A percentile compares a stretch with the other conserved stretches of the same genome.
These are phyloP conservation scores for Pandemis corylana DNA, from an alignment of 2,888 invertebrate species.

Conservation along the genomic window DNA sequence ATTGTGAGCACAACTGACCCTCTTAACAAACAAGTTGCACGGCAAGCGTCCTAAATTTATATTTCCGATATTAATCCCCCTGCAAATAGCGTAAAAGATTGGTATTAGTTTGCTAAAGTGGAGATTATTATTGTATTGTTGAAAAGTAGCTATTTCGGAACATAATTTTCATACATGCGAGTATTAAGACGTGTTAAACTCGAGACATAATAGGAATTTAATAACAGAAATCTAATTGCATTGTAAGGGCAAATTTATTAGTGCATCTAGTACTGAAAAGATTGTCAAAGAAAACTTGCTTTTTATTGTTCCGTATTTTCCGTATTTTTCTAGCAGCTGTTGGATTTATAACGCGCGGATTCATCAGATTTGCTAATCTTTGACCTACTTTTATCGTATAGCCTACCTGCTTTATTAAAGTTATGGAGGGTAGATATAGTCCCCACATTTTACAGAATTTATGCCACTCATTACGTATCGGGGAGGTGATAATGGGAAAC, in stretches of 20 bases:
- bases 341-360: background rate
- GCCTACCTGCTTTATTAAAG: constrained; percentile 8
- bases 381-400: background rate
- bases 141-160: background rate
- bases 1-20: constrained; percentile 47
- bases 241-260: too few relatives aligned
- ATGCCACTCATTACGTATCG: constrained; percentile 11
- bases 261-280: too few relatives aligned
- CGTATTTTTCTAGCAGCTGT: background rate
- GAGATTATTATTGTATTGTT: constrained; percentile 41
- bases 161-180: background rate
- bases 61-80: constrained; percentile 55
- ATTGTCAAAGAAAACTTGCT: background rate
- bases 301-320: background rate
- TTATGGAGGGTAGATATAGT: constrained; percentile 6
- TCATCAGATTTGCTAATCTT: background rate
- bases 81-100: constrained; percentile 57
- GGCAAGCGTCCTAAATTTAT: constrained; percentile 67
- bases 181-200: background rate
- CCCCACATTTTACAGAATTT: constrained; percentile 12
- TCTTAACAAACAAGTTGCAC: constrained; percentile 58
- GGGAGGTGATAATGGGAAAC: constrained; percentile 22
- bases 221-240: too few relatives aligned
- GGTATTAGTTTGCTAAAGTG: constrained; percentile 50
- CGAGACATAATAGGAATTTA: too few relatives aligned